phyloP scores from a whole-genome alignment of 2,888 invertebrate genomes.

The Lasioglossum malachurum region DNA sequence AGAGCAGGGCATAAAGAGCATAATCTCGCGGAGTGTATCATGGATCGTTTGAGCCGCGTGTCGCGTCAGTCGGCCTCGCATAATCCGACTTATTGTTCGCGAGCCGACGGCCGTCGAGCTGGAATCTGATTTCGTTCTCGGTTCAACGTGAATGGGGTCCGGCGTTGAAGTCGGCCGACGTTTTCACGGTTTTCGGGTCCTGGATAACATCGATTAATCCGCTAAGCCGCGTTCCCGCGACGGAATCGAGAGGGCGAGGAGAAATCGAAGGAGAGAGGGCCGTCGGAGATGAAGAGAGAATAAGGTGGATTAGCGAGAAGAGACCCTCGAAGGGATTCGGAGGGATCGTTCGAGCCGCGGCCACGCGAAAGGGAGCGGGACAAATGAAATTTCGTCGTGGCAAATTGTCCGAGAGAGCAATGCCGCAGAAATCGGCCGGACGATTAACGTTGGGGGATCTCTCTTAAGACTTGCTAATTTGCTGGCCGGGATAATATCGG shows the following conservation, averaged over 20 bases:
- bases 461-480: constrained; percentile 76
- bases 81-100: constrained; percentile 65
- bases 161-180: constrained; percentile 31
- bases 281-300: constrained; percentile 39
- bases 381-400: constrained; percentile 80
- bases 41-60: constrained; percentile 34
- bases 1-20: not conserved
- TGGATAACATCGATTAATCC: constrained; percentile 72
- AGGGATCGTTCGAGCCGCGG: not conserved
- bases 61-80: constrained; percentile 19
- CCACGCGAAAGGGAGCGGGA: constrained; percentile 59
- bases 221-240: constrained; percentile 51
- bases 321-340: constrained; percentile 60
- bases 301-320: constrained; percentile 73
- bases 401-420: constrained; percentile 79
- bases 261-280: constrained; percentile 6
- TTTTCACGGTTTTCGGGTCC: constrained; percentile 59
- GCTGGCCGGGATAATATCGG: constrained; percentile 58
- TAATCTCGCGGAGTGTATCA: constrained; percentile 43
- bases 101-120: constrained; percentile 50
- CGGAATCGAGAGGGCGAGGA: not conserved
- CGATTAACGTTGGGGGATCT: constrained; percentile 69
- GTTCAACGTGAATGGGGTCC: constrained; percentile 35
- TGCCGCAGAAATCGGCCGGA: constrained; percentile 75
- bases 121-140: constrained; percentile 60